Conservation (phyloP, 2,888 invertebrate genomes). For the Argyresthia goedartella region DNA sequence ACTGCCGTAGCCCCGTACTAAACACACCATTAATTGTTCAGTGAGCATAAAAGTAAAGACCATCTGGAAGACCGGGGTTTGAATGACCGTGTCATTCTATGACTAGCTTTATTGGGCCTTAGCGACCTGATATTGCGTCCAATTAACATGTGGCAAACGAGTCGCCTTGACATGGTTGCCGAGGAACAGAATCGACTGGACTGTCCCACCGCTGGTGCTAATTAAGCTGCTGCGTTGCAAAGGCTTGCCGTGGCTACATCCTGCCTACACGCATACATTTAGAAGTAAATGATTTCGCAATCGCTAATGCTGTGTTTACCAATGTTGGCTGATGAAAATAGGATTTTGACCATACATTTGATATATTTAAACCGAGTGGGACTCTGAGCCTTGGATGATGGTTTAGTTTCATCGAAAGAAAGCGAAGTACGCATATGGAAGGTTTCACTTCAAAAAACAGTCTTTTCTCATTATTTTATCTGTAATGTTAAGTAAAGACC, state of each 20-base stretch:
- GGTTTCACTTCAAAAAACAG: too few relatives aligned
- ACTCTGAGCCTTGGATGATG: too few relatives aligned
- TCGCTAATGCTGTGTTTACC: too few relatives aligned
- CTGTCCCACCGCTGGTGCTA: slow-evolving; percentile 1
- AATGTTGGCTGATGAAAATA: too few relatives aligned
- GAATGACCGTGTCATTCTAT: slow-evolving; percentile 43
- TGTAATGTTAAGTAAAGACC: too few relatives aligned
- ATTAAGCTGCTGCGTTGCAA: slow-evolving; percentile 18
- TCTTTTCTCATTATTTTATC: too few relatives aligned
- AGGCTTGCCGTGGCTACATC: slow-evolving; percentile 13
- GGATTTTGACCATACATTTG: too few relatives aligned
- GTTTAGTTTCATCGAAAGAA: too few relatives aligned
- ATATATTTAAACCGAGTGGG: too few relatives aligned
- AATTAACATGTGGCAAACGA: slow-evolving; percentile 24
- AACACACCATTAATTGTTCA: slow-evolving; percentile 41
- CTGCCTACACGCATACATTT: too few relatives aligned
- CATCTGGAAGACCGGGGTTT: slow-evolving; percentile 26
- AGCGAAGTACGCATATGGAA: too few relatives aligned
- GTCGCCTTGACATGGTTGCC: slow-evolving; percentile 38
- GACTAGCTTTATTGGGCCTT: slow-evolving; percentile 35
- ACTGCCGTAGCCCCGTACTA: slow-evolving; percentile 30
- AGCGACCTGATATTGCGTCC: slow-evolving; percentile 26
- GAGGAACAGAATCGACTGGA: not conserved
- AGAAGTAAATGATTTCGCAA: too few relatives aligned
- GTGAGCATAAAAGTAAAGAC: slow-evolving; percentile 17